A percentile compares a stretch with the other conserved stretches of the same genome.
Evolutionary conservation across 2,113 vertebrate genomes (phyloP).

Genomic region (Cacatua alba): DNA sequence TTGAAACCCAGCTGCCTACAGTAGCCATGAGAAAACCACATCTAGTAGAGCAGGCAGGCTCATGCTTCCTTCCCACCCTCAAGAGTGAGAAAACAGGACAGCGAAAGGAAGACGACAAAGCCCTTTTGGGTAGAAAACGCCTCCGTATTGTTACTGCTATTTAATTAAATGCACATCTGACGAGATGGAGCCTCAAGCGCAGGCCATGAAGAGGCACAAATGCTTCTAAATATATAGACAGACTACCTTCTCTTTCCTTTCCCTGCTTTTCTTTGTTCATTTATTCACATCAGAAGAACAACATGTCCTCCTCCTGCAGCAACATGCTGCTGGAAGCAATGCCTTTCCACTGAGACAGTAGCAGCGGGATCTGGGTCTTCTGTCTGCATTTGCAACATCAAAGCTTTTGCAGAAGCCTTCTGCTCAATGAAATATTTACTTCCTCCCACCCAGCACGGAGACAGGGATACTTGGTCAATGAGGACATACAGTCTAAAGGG

Average conservation of each 20-base stretch:
- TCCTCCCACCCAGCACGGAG: neutral
- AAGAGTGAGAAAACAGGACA: neutral
- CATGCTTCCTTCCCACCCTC: neutral
- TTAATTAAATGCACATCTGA: neutral
- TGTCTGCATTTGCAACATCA: neutral
- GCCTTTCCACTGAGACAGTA: neutral
- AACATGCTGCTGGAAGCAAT: neutral
- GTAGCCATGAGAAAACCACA: neutral
- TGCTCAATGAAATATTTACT: conserved; percentile 37
- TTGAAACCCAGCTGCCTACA: neutral
- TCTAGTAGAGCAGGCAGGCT: neutral
- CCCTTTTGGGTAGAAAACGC: neutral
- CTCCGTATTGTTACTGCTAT: neutral
- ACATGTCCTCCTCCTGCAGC: conserved; percentile 7
- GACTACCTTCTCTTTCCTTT: neutral
- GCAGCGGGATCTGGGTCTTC: neutral
- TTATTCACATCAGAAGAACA: conserved; percentile 42
- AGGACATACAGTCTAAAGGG: neutral
- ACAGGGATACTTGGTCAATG: neutral
- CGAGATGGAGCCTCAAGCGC: neutral
- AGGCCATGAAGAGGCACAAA: conserved; percentile 4
- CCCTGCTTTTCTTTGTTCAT: conserved; percentile 3
- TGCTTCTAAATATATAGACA: conserved; percentile 47
- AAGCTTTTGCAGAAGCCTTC: conserved; percentile 18
- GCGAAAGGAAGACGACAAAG: neutral